A percentile compares a stretch with the other conserved stretches of the same genome.
Evolutionary conservation across 2,113 vertebrate genomes (phyloP).

Genomic region (Pygoscelis adeliae): DNA sequence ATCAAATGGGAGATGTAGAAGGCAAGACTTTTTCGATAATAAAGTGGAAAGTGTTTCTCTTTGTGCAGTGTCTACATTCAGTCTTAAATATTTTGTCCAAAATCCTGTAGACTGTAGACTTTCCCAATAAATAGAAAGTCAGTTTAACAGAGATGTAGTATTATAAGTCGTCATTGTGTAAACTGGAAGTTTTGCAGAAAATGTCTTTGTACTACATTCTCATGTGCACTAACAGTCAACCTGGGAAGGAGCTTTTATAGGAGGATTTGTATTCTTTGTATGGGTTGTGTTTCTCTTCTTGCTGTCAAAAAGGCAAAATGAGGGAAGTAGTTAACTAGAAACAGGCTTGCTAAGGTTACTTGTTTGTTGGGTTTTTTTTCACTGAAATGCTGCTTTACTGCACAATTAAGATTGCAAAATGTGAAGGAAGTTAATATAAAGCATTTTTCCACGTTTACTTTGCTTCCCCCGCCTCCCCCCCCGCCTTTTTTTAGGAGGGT

Average conservation of each 20-base stretch:
- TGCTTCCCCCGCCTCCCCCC: too few relatives aligned
- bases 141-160: not conserved
- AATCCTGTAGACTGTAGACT: not conserved
- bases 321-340: not conserved
- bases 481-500: not conserved
- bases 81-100: not conserved
- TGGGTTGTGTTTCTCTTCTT: not conserved
- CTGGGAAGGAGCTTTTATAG: not conserved
- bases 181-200: not conserved
- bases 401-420: not conserved
- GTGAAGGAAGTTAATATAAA: not conserved
- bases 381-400: not conserved
- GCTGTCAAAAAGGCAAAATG: not conserved
- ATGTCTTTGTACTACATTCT: not conserved
- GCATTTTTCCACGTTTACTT: not conserved
- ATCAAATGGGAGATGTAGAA: not conserved
- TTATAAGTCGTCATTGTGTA: not conserved
- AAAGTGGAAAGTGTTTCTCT: not conserved
- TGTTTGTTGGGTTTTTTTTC: not conserved
- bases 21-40: not conserved
- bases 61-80: not conserved
- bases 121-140: not conserved
- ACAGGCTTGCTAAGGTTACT: not conserved
- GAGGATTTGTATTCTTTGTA: not conserved
- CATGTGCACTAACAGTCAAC: not conserved